Conservation (phyloP, 2,113 vertebrate species). For the Sigmodon hispidus region DNA sequence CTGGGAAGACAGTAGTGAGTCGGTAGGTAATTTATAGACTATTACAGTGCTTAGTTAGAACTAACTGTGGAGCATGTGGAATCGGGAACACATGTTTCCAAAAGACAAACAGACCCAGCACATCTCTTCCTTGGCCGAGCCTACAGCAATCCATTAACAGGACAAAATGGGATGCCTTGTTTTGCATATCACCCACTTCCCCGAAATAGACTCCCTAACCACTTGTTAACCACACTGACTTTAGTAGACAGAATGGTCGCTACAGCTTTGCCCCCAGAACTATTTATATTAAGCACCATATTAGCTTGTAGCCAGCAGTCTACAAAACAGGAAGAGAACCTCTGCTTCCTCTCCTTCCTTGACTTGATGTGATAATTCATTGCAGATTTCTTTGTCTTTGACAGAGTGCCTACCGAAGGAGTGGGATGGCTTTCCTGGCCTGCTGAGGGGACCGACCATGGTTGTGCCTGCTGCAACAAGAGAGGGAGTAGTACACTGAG, state of each 20-base stretch:
- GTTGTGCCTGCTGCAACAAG: slow-evolving; percentile 77
- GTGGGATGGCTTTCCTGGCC: slow-evolving; percentile 94
- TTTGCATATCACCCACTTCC: slow-evolving; percentile 81
- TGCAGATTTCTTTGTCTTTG: slow-evolving; percentile 86
- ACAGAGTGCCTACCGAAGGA: slow-evolving; percentile 92
- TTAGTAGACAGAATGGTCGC: slow-evolving; percentile 81
- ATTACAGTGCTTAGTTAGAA: slow-evolving; percentile 80
- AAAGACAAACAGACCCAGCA: slow-evolving; percentile 78
- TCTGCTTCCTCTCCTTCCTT: slow-evolving; percentile 79
- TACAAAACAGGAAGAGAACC: slow-evolving; percentile 84
- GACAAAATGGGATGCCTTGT: slow-evolving; percentile 80
- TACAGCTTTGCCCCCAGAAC: slow-evolving; percentile 82
- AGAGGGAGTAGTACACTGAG: slow-evolving; percentile 81
- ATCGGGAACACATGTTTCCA: slow-evolving; percentile 74
- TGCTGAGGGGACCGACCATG: slow-evolving; percentile 88
- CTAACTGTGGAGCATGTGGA: slow-evolving; percentile 60
- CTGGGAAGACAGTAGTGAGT: slow-evolving; percentile 76
- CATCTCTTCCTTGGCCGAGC: slow-evolving; percentile 72
- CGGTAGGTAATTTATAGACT: slow-evolving; percentile 78
- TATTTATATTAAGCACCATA: slow-evolving; percentile 79
- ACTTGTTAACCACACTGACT: slow-evolving; percentile 88
- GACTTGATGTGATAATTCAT: slow-evolving; percentile 86
- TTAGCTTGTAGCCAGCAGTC: slow-evolving; percentile 81
- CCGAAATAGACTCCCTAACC: slow-evolving; percentile 85
- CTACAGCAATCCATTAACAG: slow-evolving; percentile 78